phyloP scores from a whole-genome alignment of 2,797 vertebrate genomes.

The Acipenser oxyrinchus region DNA sequence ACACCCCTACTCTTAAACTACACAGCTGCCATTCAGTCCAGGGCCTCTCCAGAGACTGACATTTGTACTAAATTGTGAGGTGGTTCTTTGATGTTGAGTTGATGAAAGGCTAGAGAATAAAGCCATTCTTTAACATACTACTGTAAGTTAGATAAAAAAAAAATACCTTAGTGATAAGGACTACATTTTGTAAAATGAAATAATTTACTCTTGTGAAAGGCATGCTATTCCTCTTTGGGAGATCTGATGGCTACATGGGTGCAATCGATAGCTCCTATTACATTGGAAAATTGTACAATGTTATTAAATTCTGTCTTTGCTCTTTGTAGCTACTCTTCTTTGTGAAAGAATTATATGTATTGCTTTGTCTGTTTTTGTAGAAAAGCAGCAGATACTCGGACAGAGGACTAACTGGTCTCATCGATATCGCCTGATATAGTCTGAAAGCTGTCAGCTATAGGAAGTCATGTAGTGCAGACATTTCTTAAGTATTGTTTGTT shows the following conservation, averaged over 20 bases:
- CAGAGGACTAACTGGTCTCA: not conserved
- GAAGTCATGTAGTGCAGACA: not conserved
- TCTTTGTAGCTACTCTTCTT: slow-evolving; percentile 11
- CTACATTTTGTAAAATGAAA: not conserved
- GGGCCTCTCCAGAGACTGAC: too few species aligned
- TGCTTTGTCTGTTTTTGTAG: not conserved
- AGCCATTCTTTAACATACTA: too few species aligned
- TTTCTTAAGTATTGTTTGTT: not conserved
- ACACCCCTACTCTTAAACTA: too few species aligned
- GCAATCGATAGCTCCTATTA: slow-evolving; percentile 24
- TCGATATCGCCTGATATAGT: not conserved
- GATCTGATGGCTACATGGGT: slow-evolving; percentile 1
- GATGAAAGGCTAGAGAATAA: too few species aligned
- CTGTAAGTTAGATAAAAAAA: too few species aligned
- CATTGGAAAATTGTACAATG: slow-evolving; percentile 17
- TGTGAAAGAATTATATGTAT: slow-evolving; percentile 14
- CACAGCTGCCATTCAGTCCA: too few species aligned
- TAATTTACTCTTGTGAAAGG: slow-evolving; percentile 15
- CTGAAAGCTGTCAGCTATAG: slow-evolving; percentile 1
- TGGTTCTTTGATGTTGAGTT: too few species aligned
- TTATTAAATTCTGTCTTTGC: slow-evolving; percentile 18
- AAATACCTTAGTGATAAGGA: not conserved
- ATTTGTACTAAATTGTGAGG: too few species aligned
- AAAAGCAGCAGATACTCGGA: not conserved
- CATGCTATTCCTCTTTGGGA: slow-evolving; percentile 1